A percentile compares a stretch with the other conserved stretches of the same genome.
These are phyloP conservation scores for Rhabditophanes sp. DNA, from an alignment of 2,888 invertebrate species.

Conservation along the genomic window DNA sequence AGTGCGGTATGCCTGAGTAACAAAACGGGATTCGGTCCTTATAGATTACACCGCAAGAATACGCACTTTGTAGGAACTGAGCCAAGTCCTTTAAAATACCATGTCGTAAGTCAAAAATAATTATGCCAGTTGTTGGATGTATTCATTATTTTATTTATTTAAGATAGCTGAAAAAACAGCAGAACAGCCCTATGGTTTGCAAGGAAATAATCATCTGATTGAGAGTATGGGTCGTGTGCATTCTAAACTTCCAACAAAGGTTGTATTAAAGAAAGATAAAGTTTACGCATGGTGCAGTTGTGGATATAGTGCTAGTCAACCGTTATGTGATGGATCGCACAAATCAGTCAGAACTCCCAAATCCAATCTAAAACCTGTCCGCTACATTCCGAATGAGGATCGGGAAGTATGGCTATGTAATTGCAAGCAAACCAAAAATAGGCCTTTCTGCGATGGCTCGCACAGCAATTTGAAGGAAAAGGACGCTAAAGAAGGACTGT, in stretches of 20 bases:
- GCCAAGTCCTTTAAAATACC: slow-evolving; percentile 36
- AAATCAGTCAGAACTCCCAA: slow-evolving; percentile 45
- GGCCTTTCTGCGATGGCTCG: slow-evolving; percentile 93
- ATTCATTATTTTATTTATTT: slow-evolving; percentile 9
- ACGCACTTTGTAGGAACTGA: slow-evolving; percentile 42
- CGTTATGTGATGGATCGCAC: slow-evolving; percentile 79
- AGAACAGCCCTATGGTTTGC: slow-evolving; percentile 33
- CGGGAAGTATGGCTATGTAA: slow-evolving; percentile 88
- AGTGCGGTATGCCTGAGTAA: too few relatives aligned
- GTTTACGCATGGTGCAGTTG: slow-evolving; percentile 80
- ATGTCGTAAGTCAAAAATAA: slow-evolving; percentile 26
- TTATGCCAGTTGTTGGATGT: too few relatives aligned
- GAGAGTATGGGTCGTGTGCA: slow-evolving; percentile 31
- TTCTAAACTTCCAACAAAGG: slow-evolving; percentile 14
- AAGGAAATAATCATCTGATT: slow-evolving; percentile 37
- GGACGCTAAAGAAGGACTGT: slow-evolving; percentile 26
- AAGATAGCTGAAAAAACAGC: slow-evolving; percentile 40
- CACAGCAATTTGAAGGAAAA: slow-evolving; percentile 52
- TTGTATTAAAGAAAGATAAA: slow-evolving; percentile 53
- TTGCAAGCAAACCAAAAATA: slow-evolving; percentile 79
- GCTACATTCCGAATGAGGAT: slow-evolving; percentile 64
- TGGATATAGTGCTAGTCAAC: slow-evolving; percentile 68
- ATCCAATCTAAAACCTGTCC: slow-evolving; percentile 58
- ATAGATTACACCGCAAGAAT: slow-evolving; percentile 31
- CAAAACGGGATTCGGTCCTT: slow-evolving; percentile 37